A percentile compares a stretch with the other conserved stretches of the same genome.
phyloP scores from a whole-genome alignment of 2,888 invertebrate species.

The Ashinkailepas kermadecensis region DNA sequence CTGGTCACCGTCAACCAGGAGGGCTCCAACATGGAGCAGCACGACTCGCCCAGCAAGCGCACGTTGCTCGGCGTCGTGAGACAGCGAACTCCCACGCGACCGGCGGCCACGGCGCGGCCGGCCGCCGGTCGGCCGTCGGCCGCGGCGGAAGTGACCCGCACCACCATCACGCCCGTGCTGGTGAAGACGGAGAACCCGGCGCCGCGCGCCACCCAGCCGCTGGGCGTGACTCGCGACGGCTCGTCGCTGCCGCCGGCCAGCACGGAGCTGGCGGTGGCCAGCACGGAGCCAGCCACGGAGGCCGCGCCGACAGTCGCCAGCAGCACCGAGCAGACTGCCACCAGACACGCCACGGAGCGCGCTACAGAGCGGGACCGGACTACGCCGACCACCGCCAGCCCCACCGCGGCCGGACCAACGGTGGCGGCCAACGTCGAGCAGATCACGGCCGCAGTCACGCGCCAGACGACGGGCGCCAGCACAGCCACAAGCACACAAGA shows the following conservation, averaged over 20 bases:
- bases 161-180: constrained; percentile 64
- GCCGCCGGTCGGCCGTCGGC: constrained; percentile 60
- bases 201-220: constrained; percentile 89
- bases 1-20: constrained; percentile 77
- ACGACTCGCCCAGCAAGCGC: constrained; percentile 74
- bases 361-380: constrained; percentile 83
- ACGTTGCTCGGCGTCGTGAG: constrained; percentile 84
- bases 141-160: constrained; percentile 80
- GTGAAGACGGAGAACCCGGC: constrained; percentile 88
- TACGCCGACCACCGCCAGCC: constrained; percentile 76
- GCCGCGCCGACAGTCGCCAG: constrained; percentile 44
- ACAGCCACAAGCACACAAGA: not conserved
- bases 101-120: too few relatives aligned
- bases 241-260: constrained; percentile 71
- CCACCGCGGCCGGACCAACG: constrained; percentile 46
- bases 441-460: not conserved
- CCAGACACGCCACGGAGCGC: constrained; percentile 41
- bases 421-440: too few relatives aligned
- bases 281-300: constrained; percentile 36
- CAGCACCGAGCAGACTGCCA: constrained; percentile 71
- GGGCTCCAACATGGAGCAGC: constrained; percentile 69
- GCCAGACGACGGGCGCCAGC: not conserved
- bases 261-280: constrained; percentile 47
- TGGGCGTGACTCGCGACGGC: constrained; percentile 66
- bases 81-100: constrained; percentile 61